A percentile compares a stretch with the other conserved stretches of the same genome.
phyloP scores from a whole-genome alignment of 2,113 vertebrate genomes.

The Etia nguti region DNA sequence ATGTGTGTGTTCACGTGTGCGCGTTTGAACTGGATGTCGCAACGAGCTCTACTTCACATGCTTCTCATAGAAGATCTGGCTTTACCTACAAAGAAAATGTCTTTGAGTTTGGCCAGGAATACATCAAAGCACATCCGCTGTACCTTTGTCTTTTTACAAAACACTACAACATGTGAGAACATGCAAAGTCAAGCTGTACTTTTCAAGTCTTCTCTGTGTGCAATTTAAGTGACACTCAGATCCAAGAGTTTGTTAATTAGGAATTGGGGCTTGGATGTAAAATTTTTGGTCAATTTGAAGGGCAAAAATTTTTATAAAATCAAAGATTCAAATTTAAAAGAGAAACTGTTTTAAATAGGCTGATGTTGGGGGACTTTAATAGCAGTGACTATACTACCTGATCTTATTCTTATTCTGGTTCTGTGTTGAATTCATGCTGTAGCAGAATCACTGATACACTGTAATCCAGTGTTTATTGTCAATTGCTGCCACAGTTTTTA shows the following conservation, averaged over 20 bases:
- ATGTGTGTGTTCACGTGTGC: background rate
- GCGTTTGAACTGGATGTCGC: constrained; percentile 9
- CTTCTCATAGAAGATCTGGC: background rate
- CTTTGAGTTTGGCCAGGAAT: background rate
- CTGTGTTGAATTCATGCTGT: background rate
- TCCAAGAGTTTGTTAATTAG: background rate
- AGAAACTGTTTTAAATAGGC: background rate
- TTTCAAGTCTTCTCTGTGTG: background rate
- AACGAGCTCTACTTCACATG: background rate
- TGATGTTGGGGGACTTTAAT: background rate
- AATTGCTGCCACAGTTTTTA: background rate
- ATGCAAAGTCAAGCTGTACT: background rate
- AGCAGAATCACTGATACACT: background rate
- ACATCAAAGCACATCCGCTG: background rate
- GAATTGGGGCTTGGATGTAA: background rate
- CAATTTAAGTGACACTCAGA: background rate
- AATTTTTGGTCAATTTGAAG: background rate
- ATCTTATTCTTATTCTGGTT: background rate
- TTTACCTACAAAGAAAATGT: background rate
- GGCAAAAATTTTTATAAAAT: background rate
- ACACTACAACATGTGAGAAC: background rate
- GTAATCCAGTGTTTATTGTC: background rate
- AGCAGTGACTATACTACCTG: background rate
- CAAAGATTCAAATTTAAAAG: background rate
- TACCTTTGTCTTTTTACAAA: background rate